Evolutionary conservation across 64 coral and sea anemone genomes (phyloP).

Genomic region (Montipora sp.): DNA sequence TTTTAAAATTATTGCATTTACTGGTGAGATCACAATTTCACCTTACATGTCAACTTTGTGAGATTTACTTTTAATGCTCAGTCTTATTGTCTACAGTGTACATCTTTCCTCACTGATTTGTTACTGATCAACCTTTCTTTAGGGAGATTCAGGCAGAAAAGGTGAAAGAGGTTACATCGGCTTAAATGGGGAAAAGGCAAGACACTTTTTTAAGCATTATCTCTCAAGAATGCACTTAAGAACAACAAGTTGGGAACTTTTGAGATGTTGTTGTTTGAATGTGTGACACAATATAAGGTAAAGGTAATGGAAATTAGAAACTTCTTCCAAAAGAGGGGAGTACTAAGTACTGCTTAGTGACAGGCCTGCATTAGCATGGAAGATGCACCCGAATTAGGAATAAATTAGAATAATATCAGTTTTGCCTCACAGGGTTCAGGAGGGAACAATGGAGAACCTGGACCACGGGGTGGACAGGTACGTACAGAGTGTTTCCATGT

Average conservation of each 20-base stretch:
- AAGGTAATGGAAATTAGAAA: too few species aligned
- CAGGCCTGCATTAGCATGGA: not conserved
- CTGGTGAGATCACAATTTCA: too few species aligned
- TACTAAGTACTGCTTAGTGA: too few species aligned
- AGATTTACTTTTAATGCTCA: not conserved
- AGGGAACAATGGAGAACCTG: constrained; percentile 37
- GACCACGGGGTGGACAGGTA: constrained; percentile 52
- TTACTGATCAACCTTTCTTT: not conserved
- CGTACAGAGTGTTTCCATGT: not conserved
- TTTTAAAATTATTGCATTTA: too few species aligned
- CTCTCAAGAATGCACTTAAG: not conserved
- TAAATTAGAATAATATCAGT: not conserved
- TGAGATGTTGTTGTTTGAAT: too few species aligned
- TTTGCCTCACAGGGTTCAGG: constrained; percentile 11
- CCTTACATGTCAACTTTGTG: not conserved
- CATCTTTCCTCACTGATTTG: not conserved
- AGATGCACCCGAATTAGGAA: not conserved
- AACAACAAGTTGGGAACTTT: not conserved
- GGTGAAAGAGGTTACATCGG: constrained; percentile 48
- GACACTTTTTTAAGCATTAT: not conserved
- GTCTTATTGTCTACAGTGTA: not conserved
- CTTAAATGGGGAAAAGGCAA: constrained; percentile 65
- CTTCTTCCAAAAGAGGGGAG: too few species aligned
- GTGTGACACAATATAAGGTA: too few species aligned
- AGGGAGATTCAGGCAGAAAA: constrained; percentile 63